These are phyloP conservation scores for Delphinapterus leucas DNA, from an alignment of 2,113 vertebrate species.

Conservation along the genomic window DNA sequence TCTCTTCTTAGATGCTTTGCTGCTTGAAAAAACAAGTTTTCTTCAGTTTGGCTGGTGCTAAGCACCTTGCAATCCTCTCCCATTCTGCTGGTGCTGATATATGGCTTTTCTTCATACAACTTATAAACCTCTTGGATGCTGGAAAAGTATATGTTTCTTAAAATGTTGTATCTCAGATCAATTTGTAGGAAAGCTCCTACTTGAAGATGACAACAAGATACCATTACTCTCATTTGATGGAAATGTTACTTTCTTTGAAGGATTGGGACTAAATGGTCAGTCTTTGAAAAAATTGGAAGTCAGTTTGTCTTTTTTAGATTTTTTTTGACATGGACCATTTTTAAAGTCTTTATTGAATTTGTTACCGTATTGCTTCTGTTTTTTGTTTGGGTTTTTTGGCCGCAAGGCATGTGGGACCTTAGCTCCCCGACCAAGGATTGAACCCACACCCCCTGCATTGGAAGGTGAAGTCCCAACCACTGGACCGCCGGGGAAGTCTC, in stretches of 20 bases:
- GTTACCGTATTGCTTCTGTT: too few species aligned
- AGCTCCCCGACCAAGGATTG: too few species aligned
- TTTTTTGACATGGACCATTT: too few species aligned
- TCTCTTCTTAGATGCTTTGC: neutral
- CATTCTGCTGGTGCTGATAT: neutral
- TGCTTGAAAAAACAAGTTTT: neutral
- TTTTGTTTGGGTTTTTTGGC: too few species aligned
- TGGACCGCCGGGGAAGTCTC: too few species aligned
- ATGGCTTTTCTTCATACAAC: neutral
- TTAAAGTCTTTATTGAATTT: too few species aligned
- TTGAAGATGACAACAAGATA: neutral
- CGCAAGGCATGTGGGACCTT: too few species aligned
- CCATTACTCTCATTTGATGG: neutral
- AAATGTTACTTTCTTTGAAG: conserved; percentile 13
- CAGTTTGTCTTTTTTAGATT: too few species aligned
- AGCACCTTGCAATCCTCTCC: neutral
- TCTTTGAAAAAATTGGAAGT: neutral
- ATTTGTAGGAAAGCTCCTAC: neutral
- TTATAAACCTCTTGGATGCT: neutral
- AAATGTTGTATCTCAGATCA: neutral
- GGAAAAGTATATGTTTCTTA: neutral
- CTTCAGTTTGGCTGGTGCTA: neutral
- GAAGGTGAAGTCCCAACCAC: too few species aligned
- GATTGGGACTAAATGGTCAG: neutral
- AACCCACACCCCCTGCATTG: too few species aligned